Percentiles rank a stretch among this genome's conserved stretches.
Conservation (phyloP, 1,140 invertebrate species). For the Orussus abietinus region DNA sequence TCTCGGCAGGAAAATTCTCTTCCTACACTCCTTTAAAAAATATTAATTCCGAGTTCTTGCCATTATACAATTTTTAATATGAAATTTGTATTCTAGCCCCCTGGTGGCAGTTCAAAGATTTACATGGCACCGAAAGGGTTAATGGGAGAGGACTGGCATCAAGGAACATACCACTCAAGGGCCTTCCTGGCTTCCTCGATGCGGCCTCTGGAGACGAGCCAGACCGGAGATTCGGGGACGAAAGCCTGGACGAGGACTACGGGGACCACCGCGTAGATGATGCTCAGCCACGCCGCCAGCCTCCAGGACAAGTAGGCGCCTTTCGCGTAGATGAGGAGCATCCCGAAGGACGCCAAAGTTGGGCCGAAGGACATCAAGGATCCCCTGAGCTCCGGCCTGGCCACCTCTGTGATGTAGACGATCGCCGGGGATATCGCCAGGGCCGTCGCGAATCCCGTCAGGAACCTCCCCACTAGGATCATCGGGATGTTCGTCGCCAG, state of each 20-base stretch:
- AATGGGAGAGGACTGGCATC: too few relatives aligned
- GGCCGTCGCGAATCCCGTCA: slow-evolving; percentile 60
- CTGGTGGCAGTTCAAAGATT: too few relatives aligned
- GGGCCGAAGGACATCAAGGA: slow-evolving; percentile 56
- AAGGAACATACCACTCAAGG: slow-evolving; percentile 50
- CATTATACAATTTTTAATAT: too few relatives aligned
- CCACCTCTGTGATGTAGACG: slow-evolving; percentile 63
- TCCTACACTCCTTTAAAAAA: too few relatives aligned
- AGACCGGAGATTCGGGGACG: slow-evolving; percentile 68
- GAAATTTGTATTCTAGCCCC: too few relatives aligned
- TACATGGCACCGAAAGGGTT: too few relatives aligned
- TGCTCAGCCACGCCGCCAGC: slow-evolving; percentile 55
- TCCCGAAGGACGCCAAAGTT: slow-evolving; percentile 55
- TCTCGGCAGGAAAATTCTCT: too few relatives aligned
- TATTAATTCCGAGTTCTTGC: too few relatives aligned
- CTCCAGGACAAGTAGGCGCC: slow-evolving; percentile 62
- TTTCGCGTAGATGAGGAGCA: slow-evolving; percentile 57
- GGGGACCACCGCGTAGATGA: slow-evolving; percentile 56
- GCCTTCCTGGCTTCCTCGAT: slow-evolving; percentile 54
- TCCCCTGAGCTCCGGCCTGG: slow-evolving; percentile 56
- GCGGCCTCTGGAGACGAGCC: slow-evolving; percentile 57
- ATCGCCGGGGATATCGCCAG: slow-evolving; percentile 58
- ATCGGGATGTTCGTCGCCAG: slow-evolving; percentile 46
- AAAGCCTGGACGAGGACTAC: slow-evolving; percentile 55
- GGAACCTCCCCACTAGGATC: slow-evolving; percentile 60